Conservation (phyloP, 2,888 invertebrate species). For the Standfussiana lucernea region DNA sequence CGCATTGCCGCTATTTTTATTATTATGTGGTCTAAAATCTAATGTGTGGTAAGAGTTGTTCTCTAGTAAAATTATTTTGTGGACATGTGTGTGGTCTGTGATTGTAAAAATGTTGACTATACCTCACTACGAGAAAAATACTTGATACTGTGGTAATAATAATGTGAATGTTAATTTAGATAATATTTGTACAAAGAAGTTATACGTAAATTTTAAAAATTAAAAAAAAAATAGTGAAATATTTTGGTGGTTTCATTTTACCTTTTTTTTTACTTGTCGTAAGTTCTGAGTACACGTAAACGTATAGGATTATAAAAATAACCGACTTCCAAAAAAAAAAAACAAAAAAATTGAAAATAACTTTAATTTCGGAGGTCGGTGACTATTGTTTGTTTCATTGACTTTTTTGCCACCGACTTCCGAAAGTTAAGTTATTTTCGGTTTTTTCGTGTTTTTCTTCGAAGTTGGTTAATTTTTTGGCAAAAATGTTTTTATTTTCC, state of each 20-base stretch:
- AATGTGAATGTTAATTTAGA: conserved; percentile 24
- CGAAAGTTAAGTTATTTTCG: too few relatives aligned
- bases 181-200: conserved; percentile 49
- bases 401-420: too few relatives aligned
- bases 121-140: conserved; percentile 9
- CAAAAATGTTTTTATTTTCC: too few relatives aligned
- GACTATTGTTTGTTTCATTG: too few relatives aligned
- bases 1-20: conserved; percentile 16
- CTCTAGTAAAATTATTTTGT: conserved; percentile 15
- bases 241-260: conserved; percentile 25
- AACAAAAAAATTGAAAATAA: too few relatives aligned
- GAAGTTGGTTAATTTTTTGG: too few relatives aligned
- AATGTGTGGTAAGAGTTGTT: conserved; percentile 23
- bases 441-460: too few relatives aligned
- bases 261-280: too few relatives aligned
- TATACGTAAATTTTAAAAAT: conserved; percentile 6
- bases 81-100: conserved; percentile 25
- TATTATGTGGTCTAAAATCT: conserved; percentile 40
- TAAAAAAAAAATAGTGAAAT: conserved; percentile 16
- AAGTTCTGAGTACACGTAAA: not conserved
- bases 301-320: not conserved
- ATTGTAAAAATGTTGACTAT: conserved; percentile 25
- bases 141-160: not conserved
- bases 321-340: too few relatives aligned
- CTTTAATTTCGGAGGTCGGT: too few relatives aligned